Conservation (phyloP, 2,888 invertebrate species). For the Cheilosia pagana region DNA sequence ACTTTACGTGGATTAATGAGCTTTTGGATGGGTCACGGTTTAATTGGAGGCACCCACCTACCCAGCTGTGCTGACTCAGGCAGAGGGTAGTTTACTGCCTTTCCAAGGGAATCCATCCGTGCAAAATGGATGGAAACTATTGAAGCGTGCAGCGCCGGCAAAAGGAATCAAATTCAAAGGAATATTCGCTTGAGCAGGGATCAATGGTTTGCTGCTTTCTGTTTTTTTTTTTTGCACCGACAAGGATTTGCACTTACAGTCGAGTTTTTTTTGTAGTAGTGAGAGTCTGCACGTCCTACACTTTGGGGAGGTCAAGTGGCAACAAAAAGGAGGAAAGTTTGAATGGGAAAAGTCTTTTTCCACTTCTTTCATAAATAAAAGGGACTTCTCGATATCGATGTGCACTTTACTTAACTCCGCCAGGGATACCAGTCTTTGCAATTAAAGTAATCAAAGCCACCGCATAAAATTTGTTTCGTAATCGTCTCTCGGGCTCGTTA, state of each 20-base stretch:
- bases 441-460: conserved; percentile 37
- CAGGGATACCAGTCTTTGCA: not conserved
- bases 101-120: conserved; percentile 34
- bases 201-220: conserved; percentile 31
- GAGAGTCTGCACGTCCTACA: conserved; percentile 20
- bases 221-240: conserved; percentile 30
- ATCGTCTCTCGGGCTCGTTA: conserved; percentile 24
- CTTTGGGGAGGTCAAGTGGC: conserved; percentile 51
- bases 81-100: conserved; percentile 9
- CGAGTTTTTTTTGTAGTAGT: conserved; percentile 12
- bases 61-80: conserved; percentile 15
- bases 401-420: not conserved
- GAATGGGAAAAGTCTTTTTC: conserved; percentile 6
- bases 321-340: conserved; percentile 26
- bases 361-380: not conserved
- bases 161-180: conserved; percentile 61
- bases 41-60: conserved; percentile 31
- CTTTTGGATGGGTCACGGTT: conserved; percentile 47
- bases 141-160: conserved; percentile 44
- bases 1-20: conserved; percentile 33
- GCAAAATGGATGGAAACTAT: conserved; percentile 41
- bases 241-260: conserved; percentile 45
- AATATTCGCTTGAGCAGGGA: conserved; percentile 53
- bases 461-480: conserved; percentile 23
- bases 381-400: not conserved